Evolutionary conservation across 2,113 vertebrate genomes (phyloP).

Genomic region (Laticauda colubrina): DNA sequence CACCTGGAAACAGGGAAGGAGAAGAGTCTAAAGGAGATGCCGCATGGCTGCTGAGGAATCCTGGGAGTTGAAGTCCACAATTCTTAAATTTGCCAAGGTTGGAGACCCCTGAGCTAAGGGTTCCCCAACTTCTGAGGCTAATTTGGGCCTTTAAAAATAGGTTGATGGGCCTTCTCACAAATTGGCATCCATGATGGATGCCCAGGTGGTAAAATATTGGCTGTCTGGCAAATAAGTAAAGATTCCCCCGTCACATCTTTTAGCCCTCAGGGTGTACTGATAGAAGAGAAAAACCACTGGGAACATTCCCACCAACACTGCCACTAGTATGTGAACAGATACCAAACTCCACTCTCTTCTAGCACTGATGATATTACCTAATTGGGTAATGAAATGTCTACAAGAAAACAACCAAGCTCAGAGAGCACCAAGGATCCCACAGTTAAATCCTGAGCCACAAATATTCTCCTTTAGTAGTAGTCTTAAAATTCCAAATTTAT

Average conservation of each 20-base stretch:
- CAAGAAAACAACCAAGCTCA: not conserved
- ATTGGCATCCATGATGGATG: not conserved
- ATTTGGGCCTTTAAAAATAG: not conserved
- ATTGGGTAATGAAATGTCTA: no score
- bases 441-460: not conserved
- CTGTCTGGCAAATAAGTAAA: not conserved
- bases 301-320: no score
- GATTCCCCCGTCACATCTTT: not conserved
- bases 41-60: not conserved
- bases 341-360: no score
- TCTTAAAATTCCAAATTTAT: not conserved
- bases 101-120: no score
- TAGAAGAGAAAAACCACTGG: no score
- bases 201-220: not conserved
- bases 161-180: not conserved
- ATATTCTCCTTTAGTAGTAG: not conserved
- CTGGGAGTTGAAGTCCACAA: not conserved
- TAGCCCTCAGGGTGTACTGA: not conserved
- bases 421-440: not conserved
- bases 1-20: conserved; percentile 70
- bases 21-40: not conserved
- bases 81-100: not conserved
- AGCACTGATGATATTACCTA: no score
- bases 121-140: not conserved
- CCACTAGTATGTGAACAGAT: no score